Percentiles rank a stretch among this genome's conserved stretches.
phyloP scores from a whole-genome alignment of 2,888 invertebrate species.

The Acleris holmiana region DNA sequence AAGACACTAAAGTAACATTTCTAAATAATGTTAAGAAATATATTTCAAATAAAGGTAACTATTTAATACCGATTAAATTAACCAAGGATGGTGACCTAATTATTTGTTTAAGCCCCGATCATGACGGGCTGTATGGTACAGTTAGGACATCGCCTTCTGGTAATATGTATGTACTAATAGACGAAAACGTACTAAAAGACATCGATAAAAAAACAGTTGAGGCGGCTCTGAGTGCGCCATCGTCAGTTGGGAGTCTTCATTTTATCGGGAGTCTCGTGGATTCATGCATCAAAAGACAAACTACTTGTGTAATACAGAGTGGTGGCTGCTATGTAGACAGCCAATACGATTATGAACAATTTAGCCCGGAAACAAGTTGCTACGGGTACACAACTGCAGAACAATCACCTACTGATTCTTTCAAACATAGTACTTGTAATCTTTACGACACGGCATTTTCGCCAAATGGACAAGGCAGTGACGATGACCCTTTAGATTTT shows the following conservation, averaged over 20 bases:
- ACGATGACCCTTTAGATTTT: background rate
- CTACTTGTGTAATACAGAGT: conserved; percentile 48
- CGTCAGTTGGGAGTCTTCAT: conserved; percentile 32
- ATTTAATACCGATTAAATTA: conserved; percentile 51
- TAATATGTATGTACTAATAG: conserved; percentile 56
- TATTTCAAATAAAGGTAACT: conserved; percentile 48
- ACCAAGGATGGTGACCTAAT: conserved; percentile 55
- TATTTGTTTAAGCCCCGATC: conserved; percentile 50
- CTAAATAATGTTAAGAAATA: conserved; percentile 56
- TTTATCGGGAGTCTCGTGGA: conserved; percentile 41
- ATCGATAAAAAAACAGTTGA: conserved; percentile 36
- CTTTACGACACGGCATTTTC: conserved; percentile 14
- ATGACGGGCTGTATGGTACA: conserved; percentile 48
- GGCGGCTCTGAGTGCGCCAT: conserved; percentile 4
- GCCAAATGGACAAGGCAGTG: background rate
- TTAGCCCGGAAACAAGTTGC: conserved; percentile 38
- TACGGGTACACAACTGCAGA: background rate
- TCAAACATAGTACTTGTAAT: background rate
- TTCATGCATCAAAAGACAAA: conserved; percentile 50
- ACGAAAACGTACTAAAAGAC: conserved; percentile 47
- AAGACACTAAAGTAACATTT: conserved; percentile 57
- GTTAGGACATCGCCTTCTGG: conserved; percentile 63
- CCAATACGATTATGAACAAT: conserved; percentile 53
- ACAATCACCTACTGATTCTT: background rate
- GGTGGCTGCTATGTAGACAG: conserved; percentile 46